Evolutionary conservation across 2,797 vertebrate species (phyloP), one percentile per base, ranked within the genome.

Genomic region (Margarornis squamiger): DNA sequence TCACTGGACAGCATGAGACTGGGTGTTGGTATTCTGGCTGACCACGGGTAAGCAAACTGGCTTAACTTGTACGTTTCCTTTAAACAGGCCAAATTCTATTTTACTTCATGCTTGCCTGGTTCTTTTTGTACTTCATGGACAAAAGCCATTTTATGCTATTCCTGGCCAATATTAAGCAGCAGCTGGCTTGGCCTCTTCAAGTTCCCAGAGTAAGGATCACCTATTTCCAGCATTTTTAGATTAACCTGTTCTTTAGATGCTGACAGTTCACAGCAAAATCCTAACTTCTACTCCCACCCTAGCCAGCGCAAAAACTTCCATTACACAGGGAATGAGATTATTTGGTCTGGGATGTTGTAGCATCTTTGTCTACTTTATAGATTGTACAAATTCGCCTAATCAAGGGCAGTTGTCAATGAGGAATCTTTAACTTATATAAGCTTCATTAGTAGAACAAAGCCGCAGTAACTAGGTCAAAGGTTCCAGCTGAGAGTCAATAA

Each of bases 251-350:
- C 14, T 19, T 66, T 29, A 30, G 19, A 13, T 62, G 36, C 20
- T 76, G 36, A n/a, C 71, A 16, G 4, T 59, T 93, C 16, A 55
- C 12, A 6, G 7, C 5, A 12, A 29, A 62, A 24, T 39, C 21
- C 14, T 67, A 1, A 16, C 43, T 59, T 6, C 16, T 61, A 34
- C 1, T 0, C 5, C 2, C 7, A 76, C 5, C 5, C 10, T 30
- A 38, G 6, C 4, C 6, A 57, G 5, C 3, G 6, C 10, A 59
- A 76, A 74, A 34, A 4, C 6, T 75, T 63, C 21, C 17, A 2
- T 30, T 75, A n/a, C 10, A 24, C 21, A 52, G 10, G 3, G 9
- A 49, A 43, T 23, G 14, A 73, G 14, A 29, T 19, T 32, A 67
- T 20, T 75, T 68, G 14, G 6, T 24, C 19, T 61, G 16, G 8